These are phyloP conservation scores for Pelusios castaneus DNA, from an alignment of 2,113 vertebrate species.

Conservation along the genomic window DNA sequence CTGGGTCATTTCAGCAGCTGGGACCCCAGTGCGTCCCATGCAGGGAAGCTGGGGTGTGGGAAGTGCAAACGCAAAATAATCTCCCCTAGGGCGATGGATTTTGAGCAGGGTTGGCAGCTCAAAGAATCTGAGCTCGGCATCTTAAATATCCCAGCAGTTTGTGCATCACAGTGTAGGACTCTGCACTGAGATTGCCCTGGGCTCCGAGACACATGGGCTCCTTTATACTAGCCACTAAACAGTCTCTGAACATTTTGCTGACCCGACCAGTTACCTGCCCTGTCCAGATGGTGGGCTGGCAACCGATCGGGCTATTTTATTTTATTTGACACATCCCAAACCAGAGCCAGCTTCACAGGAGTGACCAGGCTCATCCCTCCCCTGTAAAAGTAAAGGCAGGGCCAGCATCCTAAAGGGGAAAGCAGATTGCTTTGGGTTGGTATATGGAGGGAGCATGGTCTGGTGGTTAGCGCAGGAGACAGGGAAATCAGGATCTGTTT, in stretches of 20 bases:
- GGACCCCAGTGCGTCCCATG: accelerated
- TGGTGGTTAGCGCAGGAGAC: not conserved
- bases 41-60: accelerated
- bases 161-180: not conserved
- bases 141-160: not conserved
- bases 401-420: not conserved
- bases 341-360: not conserved
- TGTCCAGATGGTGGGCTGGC: not conserved
- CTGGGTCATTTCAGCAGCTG: accelerated
- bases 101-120: not conserved
- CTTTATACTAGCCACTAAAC: not conserved
- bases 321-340: not conserved
- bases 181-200: not conserved
- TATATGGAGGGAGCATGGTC: accelerated
- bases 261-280: too few species aligned
- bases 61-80: not conserved
- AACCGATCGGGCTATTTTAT: accelerated
- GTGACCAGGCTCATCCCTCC: accelerated
- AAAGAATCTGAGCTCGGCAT: too few species aligned
- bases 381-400: accelerated
- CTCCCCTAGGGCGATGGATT: too few species aligned
- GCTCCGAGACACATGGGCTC: not conserved
- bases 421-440: not conserved
- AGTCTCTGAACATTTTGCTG: not conserved
- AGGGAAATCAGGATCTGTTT: not conserved